These are phyloP conservation scores for Echinometra lucunter DNA, from an alignment of 53 echinoderm and acorn worm genomes.

Conservation along the genomic window DNA sequence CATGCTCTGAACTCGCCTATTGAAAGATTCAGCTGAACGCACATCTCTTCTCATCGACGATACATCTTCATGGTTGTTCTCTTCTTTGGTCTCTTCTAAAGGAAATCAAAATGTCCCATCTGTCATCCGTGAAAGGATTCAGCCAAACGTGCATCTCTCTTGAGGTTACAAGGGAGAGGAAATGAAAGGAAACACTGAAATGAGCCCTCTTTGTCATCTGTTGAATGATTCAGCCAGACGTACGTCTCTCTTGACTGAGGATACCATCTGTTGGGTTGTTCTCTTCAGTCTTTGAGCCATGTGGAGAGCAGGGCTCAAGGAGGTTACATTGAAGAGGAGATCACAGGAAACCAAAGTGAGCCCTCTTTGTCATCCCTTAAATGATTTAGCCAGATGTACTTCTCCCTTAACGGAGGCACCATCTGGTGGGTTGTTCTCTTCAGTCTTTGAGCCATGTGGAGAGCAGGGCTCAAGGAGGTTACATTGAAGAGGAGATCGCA, in stretches of 20 bases:
- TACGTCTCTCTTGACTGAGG: not conserved
- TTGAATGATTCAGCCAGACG: not conserved
- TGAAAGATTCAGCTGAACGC: not conserved
- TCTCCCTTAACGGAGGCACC: constrained; percentile 34
- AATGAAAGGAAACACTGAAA: not conserved
- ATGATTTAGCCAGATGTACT: constrained; percentile 52
- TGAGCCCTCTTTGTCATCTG: not conserved
- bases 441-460: not conserved
- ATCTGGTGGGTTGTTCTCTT: constrained; percentile 55
- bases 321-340: no score
- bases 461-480: no score
- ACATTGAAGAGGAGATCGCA: no score
- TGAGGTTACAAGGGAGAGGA: not conserved
- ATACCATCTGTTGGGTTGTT: constrained; percentile 21
- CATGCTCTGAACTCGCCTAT: no score
- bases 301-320: no score
- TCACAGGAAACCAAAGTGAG: not conserved
- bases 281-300: constrained; percentile 71
- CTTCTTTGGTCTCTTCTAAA: constrained; percentile 24
- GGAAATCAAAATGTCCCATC: not conserved
- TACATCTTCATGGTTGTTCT: constrained; percentile 22
- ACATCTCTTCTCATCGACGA: not conserved
- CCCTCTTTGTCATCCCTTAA: not conserved
- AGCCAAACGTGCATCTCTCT: no score
- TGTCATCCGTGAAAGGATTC: not conserved